Percentiles rank a stretch among this genome's conserved stretches.
Conservation (phyloP, 2,797 vertebrate genomes). For the Amphiprion clarkii region DNA sequence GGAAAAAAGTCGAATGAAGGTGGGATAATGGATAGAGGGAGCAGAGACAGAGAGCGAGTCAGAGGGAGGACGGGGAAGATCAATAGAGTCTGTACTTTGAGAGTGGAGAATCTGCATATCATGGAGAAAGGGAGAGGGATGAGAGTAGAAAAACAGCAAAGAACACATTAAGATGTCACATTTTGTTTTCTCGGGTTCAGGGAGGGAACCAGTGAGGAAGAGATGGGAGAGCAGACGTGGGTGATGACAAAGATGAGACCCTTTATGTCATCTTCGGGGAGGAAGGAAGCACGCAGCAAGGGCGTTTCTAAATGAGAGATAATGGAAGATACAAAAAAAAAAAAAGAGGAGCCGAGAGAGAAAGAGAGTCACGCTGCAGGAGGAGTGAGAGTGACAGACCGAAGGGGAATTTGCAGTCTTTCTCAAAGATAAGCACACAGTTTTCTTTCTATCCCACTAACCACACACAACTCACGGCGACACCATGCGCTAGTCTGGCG, state of each 20-base stretch:
- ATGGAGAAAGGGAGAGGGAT: conserved; percentile 41
- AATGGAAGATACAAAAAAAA: conserved; percentile 28
- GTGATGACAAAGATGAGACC: conserved; percentile 31
- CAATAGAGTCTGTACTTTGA: conserved; percentile 70
- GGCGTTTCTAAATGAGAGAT: conserved; percentile 40
- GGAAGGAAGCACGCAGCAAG: conserved; percentile 24
- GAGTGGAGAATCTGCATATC: conserved; percentile 61
- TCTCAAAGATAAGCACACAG: conserved; percentile 67
- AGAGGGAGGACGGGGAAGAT: conserved; percentile 58
- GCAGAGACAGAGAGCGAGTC: conserved; percentile 24
- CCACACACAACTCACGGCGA: not conserved
- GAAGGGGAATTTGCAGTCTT: conserved; percentile 69
- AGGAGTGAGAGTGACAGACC: conserved; percentile 65
- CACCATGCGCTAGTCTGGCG: not conserved
- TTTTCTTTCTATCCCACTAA: conserved; percentile 59
- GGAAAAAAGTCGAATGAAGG: conserved; percentile 37
- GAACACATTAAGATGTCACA: conserved; percentile 21
- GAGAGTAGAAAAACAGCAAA: conserved; percentile 38
- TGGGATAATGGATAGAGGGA: conserved; percentile 60
- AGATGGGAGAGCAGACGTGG: not conserved
- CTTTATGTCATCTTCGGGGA: conserved; percentile 40
- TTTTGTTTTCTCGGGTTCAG: conserved; percentile 17
- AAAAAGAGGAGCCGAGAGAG: conserved; percentile 29
- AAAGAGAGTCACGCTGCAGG: conserved; percentile 44
- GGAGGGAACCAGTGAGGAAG: not conserved